A percentile compares a stretch with the other conserved stretches of the same genome.
Conservation (phyloP, 2,113 vertebrate species). For the Mungos mungo region DNA sequence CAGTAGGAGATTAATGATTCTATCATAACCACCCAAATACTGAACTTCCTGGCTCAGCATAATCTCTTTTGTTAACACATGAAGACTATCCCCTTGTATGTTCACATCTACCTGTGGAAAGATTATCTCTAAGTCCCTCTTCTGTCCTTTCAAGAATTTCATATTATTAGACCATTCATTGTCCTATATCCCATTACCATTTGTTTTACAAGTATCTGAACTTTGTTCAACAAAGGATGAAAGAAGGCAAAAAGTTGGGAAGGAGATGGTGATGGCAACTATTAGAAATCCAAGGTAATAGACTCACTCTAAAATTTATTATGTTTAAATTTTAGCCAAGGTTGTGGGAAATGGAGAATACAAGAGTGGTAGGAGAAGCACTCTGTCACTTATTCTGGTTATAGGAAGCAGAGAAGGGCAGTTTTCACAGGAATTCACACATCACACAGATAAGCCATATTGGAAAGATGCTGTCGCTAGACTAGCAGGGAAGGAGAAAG, state of each 20-base stretch:
- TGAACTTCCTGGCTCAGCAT: neutral
- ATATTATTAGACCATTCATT: neutral
- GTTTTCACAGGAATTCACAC: neutral
- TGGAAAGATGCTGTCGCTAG: neutral
- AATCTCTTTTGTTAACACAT: neutral
- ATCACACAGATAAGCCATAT: neutral
- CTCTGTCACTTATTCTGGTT: neutral
- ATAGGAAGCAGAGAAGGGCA: neutral
- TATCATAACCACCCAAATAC: neutral
- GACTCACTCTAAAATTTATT: neutral
- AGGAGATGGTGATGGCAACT: neutral
- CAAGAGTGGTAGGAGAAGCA: neutral
- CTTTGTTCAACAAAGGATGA: neutral
- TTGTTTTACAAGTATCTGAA: neutral
- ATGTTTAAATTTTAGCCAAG: neutral
- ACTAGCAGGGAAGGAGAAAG: neutral
- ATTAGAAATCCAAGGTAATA: neutral
- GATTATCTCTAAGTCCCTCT: neutral
- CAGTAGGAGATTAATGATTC: neutral
- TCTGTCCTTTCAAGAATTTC: neutral
- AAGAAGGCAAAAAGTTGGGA: neutral
- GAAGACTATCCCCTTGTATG: neutral
- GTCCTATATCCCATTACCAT: neutral
- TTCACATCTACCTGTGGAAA: neutral
- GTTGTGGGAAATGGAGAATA: neutral